phyloP scores from a whole-genome alignment of 2,888 invertebrate species.

The Synanthedon vespiformis region DNA sequence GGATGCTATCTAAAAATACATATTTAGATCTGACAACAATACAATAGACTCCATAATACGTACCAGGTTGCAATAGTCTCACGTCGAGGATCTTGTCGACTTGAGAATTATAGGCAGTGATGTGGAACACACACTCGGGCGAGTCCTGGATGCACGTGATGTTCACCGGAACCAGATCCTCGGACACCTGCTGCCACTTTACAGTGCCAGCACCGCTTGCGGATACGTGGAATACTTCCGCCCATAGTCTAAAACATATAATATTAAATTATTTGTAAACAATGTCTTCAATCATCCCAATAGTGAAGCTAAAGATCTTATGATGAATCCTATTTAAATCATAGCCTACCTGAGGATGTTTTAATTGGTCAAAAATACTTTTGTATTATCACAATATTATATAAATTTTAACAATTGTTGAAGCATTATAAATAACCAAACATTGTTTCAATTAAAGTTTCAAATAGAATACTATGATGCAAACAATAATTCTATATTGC shows the following conservation, averaged over 20 bases:
- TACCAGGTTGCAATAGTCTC: constrained; percentile 95
- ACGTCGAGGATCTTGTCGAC: constrained; percentile 99
- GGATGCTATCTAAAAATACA: too few relatives aligned
- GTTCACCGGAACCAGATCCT: constrained; percentile 98
- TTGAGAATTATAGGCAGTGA: constrained; percentile 98
- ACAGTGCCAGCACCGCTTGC: constrained; percentile 92
- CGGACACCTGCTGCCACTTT: constrained; percentile 98
- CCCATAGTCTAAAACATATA: constrained; percentile 84
- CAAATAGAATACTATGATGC: not conserved
- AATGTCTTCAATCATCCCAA: too few relatives aligned
- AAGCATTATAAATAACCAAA: too few relatives aligned
- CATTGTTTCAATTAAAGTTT: too few relatives aligned
- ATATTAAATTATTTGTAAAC: too few relatives aligned
- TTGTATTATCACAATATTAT: too few relatives aligned
- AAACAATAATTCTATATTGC: not conserved
- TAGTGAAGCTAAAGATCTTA: too few relatives aligned
- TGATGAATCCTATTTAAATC: too few relatives aligned
- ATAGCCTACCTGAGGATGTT: too few relatives aligned
- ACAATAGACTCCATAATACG: constrained; percentile 6
- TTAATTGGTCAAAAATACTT: too few relatives aligned
- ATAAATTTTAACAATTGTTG: too few relatives aligned
- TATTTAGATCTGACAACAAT: too few relatives aligned
- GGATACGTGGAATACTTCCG: constrained; percentile 97
- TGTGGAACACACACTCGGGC: constrained; percentile 97
- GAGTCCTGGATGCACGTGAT: constrained; percentile 98